A percentile compares a stretch with the other conserved stretches of the same genome.
Evolutionary conservation across 2,113 vertebrate species (phyloP).

Genomic region (Diadophis punctatus): DNA sequence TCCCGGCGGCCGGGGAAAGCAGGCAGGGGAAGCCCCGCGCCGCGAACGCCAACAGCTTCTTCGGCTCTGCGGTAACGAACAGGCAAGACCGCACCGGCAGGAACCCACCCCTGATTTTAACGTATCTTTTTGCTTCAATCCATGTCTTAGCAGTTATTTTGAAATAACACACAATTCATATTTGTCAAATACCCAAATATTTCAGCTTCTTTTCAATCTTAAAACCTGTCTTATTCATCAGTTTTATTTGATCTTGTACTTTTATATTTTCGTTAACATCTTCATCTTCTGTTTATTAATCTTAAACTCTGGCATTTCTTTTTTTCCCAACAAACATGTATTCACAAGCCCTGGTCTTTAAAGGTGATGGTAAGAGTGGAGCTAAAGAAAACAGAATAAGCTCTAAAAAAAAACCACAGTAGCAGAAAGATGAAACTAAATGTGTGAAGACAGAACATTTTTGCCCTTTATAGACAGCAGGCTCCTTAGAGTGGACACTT

Average conservation of each 20-base stretch:
- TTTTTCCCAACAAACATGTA: not conserved
- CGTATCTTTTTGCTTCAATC: not conserved
- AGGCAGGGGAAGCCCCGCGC: no score
- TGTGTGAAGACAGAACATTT: constrained; percentile 8
- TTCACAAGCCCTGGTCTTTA: not conserved
- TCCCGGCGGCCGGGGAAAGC: no score
- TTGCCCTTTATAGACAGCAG: constrained; percentile 24
- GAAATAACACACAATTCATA: not conserved
- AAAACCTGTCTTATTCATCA: not conserved
- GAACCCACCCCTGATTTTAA: no score
- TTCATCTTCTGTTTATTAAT: not conserved
- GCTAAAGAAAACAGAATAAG: not conserved
- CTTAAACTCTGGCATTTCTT: not conserved
- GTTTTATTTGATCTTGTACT: not conserved
- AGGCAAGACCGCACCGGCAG: no score
- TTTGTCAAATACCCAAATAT: not conserved
- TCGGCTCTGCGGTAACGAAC: no score
- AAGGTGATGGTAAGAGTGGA: not conserved
- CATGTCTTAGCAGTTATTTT: not conserved
- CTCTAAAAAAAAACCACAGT: not conserved
- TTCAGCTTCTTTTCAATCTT: not conserved
- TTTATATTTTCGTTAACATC: not conserved
- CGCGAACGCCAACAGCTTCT: no score
- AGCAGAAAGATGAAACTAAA: not conserved
- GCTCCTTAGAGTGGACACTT: not conserved